A percentile compares a stretch with the other conserved stretches of the same genome.
Conservation (phyloP, 2,888 invertebrate species). For the Agonopterix heracliana region DNA sequence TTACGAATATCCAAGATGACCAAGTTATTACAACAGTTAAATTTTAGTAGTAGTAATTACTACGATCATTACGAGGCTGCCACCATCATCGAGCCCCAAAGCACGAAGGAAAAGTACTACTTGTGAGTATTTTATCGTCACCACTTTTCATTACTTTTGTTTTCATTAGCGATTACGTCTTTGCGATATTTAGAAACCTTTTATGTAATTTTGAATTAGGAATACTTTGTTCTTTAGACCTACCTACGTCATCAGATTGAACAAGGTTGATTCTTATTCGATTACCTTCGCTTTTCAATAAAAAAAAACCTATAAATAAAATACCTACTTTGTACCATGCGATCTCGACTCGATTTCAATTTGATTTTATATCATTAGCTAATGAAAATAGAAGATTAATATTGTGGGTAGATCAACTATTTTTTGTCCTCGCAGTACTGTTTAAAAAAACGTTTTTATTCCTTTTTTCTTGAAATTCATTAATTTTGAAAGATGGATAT, state of each 20-base stretch:
- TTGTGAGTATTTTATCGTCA: conserved; percentile 39
- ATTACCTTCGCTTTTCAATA: no score
- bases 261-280: no score
- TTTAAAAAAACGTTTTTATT: no score
- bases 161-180: neutral
- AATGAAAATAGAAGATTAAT: no score
- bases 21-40: conserved; percentile 73
- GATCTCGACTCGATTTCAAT: no score
- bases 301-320: no score
- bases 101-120: conserved; percentile 42
- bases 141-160: neutral
- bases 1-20: conserved; percentile 70
- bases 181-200: neutral
- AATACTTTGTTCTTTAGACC: neutral
- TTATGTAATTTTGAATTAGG: neutral
- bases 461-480: no score
- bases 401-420: no score
- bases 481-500: no score
- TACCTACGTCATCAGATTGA: neutral
- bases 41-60: conserved; percentile 73
- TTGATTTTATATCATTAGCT: no score
- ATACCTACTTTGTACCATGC: no score
- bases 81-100: conserved; percentile 41
- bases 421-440: no score
- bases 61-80: conserved; percentile 44